Percentiles rank a stretch among this genome's conserved stretches.
phyloP scores from a whole-genome alignment of 2,888 invertebrate genomes.

The Eugnorisma glareosa region DNA sequence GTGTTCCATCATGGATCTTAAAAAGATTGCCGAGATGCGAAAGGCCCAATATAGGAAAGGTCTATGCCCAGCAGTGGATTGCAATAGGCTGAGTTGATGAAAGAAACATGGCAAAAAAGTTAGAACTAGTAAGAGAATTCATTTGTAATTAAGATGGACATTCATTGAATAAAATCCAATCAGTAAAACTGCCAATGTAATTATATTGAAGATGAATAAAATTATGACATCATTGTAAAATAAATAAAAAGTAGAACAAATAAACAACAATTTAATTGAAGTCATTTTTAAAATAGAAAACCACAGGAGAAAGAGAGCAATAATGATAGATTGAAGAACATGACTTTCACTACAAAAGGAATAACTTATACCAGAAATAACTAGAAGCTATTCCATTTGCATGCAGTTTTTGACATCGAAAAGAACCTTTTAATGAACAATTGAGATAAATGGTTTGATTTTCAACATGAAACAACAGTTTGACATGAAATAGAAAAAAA shows the following conservation, averaged over 20 bases:
- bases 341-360: not conserved
- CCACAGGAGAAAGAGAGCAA: not conserved
- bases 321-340: not conserved
- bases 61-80: not conserved
- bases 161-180: not conserved
- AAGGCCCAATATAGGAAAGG: not conserved
- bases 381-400: not conserved
- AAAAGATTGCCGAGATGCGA: not conserved
- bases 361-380: not conserved
- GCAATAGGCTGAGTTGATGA: not conserved
- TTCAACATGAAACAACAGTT: not conserved
- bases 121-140: not conserved
- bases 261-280: not conserved
- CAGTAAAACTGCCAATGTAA: not conserved
- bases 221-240: not conserved
- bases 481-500: slow-evolving; percentile 1
- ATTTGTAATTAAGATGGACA: not conserved
- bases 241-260: not conserved
- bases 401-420: not conserved
- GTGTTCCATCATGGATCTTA: not conserved
- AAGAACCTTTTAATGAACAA: not conserved
- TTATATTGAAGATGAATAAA: not conserved
- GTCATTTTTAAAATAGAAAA: not conserved
- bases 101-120: not conserved
- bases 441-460: not conserved